Base-by-base conservation (phyloP, 2,888 invertebrate genomes). In the Coleophora deauratella region DNA sequence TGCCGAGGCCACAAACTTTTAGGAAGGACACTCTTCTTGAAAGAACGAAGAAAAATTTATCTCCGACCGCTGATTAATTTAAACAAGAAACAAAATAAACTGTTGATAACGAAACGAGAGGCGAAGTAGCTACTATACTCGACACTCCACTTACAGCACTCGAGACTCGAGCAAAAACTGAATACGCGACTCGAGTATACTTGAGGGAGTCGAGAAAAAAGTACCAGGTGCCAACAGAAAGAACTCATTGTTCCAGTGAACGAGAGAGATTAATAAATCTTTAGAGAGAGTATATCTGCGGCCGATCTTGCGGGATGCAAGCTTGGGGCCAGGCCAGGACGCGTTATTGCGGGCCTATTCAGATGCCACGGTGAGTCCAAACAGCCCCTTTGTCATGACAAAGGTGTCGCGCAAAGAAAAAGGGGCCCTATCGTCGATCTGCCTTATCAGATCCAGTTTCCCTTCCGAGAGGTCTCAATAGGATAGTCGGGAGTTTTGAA, bases 351-450 rank as follows among this genome's bases (percentile, higher is more conserved):
- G 72, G 74, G 77, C 76, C 84, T 72, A 84, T 85, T 85, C 82
- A 85, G 74, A 81, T 79, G 84, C 84, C 84, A 84, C 70, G 66
- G 73, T 71, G 69, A 78, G 75, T 72, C 79, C 78, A 79, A 81
- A 84, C 81, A 84, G 79, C 66, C 72, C 74, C 67, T 82, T 85
- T 85, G 84, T 85, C 71, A 78, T 82, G 81, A 82, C 84, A 82
- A 85, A 85, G 82, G 84, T 85, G 84, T 84, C 82, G 81, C 72
- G 75, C 67, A 74, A 82, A 82, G 84, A 81, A 84, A 84, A 84
- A 81, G 77, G 79, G 75, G 67, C 74, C 74, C 72, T 82, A 85
- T 85, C 84, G 72, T 68, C 76, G 78, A 84, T 84, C 81, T 74
- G 52, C 77, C 80, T 85, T 85, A 84, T 85, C 84, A 81, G 84